phyloP scores from a whole-genome alignment of 2,113 vertebrate species.

The Mustela nigripes region DNA sequence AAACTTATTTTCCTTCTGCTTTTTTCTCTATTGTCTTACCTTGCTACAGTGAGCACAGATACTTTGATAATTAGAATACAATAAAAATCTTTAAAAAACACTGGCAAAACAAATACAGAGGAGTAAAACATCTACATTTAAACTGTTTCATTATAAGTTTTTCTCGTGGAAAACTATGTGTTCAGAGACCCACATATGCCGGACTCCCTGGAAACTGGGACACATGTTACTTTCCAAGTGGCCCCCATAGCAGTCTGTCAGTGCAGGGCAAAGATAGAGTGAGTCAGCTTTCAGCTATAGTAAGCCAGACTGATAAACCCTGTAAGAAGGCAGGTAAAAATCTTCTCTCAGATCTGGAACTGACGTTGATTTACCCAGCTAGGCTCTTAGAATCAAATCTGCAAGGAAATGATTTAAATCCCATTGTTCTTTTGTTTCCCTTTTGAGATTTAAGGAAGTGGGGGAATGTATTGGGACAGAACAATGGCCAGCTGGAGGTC shows the following conservation, averaged over 20 bases:
- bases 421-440: slow-evolving; percentile 47
- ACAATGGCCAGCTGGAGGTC: neutral
- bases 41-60: neutral
- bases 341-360: slow-evolving; percentile 78
- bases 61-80: slow-evolving; percentile 28
- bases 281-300: slow-evolving; percentile 81
- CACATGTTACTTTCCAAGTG: slow-evolving; percentile 48
- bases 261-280: slow-evolving; percentile 70
- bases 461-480: neutral
- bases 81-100: too few species aligned
- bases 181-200: slow-evolving; percentile 16
- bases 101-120: neutral
- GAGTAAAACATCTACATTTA: neutral
- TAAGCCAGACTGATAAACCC: slow-evolving; percentile 77
- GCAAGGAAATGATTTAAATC: slow-evolving; percentile 72
- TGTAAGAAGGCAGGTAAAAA: slow-evolving; percentile 77
- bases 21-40: slow-evolving; percentile 34
- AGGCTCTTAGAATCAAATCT: slow-evolving; percentile 79
- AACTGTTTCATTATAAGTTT: neutral
- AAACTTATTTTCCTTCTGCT: slow-evolving; percentile 41
- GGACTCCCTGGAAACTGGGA: slow-evolving; percentile 43
- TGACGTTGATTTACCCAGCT: slow-evolving; percentile 83
- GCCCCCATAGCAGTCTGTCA: slow-evolving; percentile 57
- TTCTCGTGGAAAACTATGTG: slow-evolving; percentile 55
- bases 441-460: slow-evolving; percentile 61